Conservation (phyloP, 1,140 invertebrate species). For the Bombyx mandarina region DNA sequence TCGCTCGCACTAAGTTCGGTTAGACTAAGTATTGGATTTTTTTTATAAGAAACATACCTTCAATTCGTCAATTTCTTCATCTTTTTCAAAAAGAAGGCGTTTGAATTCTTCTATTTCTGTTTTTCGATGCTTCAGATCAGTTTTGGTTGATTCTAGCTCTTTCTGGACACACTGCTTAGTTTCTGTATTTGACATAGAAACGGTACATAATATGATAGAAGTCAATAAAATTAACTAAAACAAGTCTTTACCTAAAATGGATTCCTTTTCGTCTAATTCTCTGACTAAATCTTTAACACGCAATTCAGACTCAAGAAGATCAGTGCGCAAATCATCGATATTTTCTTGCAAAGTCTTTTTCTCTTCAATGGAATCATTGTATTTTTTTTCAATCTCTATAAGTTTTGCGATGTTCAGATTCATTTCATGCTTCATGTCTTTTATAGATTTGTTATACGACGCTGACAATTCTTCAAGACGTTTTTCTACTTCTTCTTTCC, state of each 20-base stretch:
- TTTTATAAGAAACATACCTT: too few relatives aligned
- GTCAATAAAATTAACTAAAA: background rate
- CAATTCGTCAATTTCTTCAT: too few relatives aligned
- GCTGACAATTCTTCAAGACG: conserved; percentile 33
- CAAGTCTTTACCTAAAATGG: conserved; percentile 18
- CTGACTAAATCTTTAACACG: conserved; percentile 27
- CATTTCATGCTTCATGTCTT: conserved; percentile 36
- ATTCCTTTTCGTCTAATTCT: conserved; percentile 28
- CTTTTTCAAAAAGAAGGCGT: too few relatives aligned
- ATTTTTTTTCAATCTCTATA: conserved; percentile 45
- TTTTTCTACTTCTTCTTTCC: conserved; percentile 49
- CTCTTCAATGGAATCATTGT: conserved; percentile 31
- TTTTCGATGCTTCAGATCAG: too few relatives aligned
- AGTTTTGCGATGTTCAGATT: conserved; percentile 31
- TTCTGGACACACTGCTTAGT: too few relatives aligned
- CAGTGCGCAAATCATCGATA: conserved; percentile 26
- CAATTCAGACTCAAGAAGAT: conserved; percentile 34
- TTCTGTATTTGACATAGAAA: conserved; percentile 3
- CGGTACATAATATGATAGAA: background rate
- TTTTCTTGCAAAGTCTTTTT: conserved; percentile 30
- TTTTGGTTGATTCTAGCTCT: too few relatives aligned
- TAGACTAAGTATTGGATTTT: too few relatives aligned
- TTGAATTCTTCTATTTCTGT: too few relatives aligned
- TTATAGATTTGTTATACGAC: conserved; percentile 40
- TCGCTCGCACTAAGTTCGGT: too few relatives aligned